Evolutionary conservation across 2,797 vertebrate genomes (phyloP).

Genomic region (Coregonus suidteri): DNA sequence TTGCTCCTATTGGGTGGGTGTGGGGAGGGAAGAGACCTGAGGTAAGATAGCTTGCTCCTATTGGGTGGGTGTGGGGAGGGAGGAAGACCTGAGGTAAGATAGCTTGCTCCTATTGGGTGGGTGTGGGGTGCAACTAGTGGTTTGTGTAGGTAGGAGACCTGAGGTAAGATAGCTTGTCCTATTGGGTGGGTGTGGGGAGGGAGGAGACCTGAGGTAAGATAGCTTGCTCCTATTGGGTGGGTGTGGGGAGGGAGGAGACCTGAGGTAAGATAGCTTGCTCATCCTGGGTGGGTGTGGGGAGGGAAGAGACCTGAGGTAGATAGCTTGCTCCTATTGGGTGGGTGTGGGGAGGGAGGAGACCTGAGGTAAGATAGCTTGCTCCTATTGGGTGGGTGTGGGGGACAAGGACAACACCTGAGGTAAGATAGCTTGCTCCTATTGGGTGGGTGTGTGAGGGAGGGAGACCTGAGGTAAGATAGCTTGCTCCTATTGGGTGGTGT

Average conservation of each 20-base stretch:
- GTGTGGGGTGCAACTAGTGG: too few relatives aligned
- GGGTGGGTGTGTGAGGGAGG: constrained; percentile 37
- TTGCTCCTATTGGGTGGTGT: too few relatives aligned
- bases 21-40: constrained; percentile 76
- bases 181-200: too few relatives aligned
- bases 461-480: constrained; percentile 57
- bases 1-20: too few relatives aligned
- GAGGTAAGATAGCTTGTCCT: too few relatives aligned
- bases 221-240: neutral
- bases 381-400: too few relatives aligned
- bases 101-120: neutral
- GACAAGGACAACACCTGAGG: constrained; percentile 62
- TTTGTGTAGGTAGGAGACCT: too few relatives aligned
- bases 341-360: constrained; percentile 76
- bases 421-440: constrained; percentile 36
- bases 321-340: neutral
- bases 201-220: constrained; percentile 66
- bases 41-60: too few relatives aligned
- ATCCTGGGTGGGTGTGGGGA: too few relatives aligned
- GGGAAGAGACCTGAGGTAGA: constrained; percentile 64
- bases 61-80: too few relatives aligned
- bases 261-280: too few relatives aligned
- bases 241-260: constrained; percentile 76
- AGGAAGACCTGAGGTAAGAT: constrained; percentile 67
- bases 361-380: neutral